phyloP scores from a whole-genome alignment of 2,797 vertebrate species.

The Pseudocheirus occidentalis region DNA sequence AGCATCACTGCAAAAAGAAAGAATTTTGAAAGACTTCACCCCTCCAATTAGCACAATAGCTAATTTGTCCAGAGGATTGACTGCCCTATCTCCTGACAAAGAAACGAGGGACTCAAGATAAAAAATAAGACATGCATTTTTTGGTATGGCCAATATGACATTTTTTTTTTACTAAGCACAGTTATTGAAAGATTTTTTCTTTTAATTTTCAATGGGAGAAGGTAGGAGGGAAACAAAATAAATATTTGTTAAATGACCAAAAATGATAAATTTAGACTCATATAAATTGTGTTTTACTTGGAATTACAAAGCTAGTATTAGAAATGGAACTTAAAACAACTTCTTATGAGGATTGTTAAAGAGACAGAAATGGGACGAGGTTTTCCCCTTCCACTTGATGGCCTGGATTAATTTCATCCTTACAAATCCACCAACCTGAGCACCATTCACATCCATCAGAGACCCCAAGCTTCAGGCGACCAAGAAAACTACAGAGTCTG shows the following conservation, averaged over 20 bases:
- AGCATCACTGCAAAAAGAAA: background rate
- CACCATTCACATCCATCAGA: background rate
- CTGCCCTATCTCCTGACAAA: background rate
- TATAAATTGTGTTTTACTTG: background rate
- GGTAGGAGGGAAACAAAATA: background rate
- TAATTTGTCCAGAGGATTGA: background rate
- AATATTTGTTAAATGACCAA: background rate
- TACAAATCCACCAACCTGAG: background rate
- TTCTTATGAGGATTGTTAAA: background rate
- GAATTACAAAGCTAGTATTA: background rate
- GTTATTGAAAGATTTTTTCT: background rate
- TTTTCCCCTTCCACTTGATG: too few relatives aligned
- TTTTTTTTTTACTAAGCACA: background rate
- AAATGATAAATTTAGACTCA: background rate
- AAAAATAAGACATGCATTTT: background rate
- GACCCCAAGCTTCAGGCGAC: background rate
- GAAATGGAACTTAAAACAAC: background rate
- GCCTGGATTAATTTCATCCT: background rate
- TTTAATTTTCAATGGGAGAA: background rate
- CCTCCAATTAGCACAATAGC: background rate
- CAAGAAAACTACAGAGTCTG: background rate
- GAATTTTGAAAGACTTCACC: background rate
- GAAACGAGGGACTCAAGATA: background rate
- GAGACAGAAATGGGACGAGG: background rate
- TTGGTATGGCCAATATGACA: background rate